Conservation (phyloP, 2,888 invertebrate genomes). For the Gasteruption jaculator region DNA sequence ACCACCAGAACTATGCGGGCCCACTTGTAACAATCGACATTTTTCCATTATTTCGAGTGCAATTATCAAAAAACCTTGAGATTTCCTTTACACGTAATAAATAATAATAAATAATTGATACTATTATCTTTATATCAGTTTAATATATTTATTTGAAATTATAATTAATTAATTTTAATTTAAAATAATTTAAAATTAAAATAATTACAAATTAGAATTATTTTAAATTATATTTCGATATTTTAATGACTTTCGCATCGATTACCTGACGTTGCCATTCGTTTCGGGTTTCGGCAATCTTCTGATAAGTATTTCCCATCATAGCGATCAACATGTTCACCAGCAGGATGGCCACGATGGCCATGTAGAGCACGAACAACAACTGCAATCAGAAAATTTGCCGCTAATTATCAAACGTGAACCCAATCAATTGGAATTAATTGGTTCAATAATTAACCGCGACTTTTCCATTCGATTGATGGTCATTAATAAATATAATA, state of each 20-base stretch:
- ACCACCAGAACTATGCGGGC: slow-evolving; percentile 95
- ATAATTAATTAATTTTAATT: neutral
- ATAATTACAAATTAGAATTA: neutral
- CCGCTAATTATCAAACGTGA: slow-evolving; percentile 6
- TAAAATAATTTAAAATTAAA: slow-evolving; percentile 2
- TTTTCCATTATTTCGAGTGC: neutral
- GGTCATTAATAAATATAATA: no score
- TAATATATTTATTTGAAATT: no score
- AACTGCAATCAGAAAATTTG: slow-evolving; percentile 57
- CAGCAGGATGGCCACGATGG: slow-evolving; percentile 88
- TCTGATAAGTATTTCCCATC: slow-evolving; percentile 99
- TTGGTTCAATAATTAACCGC: no score
- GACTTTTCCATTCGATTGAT: no score
- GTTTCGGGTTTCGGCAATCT: slow-evolving; percentile 94
- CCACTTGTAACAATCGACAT: slow-evolving; percentile 66
- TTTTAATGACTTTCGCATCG: no score
- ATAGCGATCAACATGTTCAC: slow-evolving; percentile 99
- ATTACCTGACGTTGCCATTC: slow-evolving; percentile 93
- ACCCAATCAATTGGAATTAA: no score
- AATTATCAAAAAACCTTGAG: slow-evolving; percentile 4
- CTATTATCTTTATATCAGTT: slow-evolving; percentile 18
- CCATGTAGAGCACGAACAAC: slow-evolving; percentile 96
- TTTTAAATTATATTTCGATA: no score
- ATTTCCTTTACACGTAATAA: slow-evolving; percentile 18
- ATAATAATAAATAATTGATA: slow-evolving; percentile 4